These are phyloP conservation scores for Notoglanidium macrostoma DNA, from an alignment of 2,797 vertebrate species.

Conservation along the genomic window DNA sequence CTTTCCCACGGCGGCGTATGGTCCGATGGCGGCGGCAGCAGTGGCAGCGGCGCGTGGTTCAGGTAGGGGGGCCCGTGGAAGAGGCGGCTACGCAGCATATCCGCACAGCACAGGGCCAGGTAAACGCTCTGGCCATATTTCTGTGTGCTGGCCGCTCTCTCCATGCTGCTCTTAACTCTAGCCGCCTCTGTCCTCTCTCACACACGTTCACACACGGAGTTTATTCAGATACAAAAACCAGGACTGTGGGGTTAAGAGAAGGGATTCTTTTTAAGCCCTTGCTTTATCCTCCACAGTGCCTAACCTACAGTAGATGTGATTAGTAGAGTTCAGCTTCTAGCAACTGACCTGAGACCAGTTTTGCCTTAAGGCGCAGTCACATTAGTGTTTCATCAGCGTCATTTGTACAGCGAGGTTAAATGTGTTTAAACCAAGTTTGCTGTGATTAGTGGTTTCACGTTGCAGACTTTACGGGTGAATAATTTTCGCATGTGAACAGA, in stretches of 20 bases:
- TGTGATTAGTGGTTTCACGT: background rate
- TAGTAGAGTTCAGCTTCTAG: slow-evolving; percentile 43
- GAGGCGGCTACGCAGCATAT: slow-evolving; percentile 78
- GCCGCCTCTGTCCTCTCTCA: slow-evolving; percentile 55
- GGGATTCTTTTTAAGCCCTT: slow-evolving; percentile 11
- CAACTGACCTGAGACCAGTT: slow-evolving; percentile 44
- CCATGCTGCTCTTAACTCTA: slow-evolving; percentile 59
- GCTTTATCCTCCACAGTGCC: slow-evolving; percentile 40
- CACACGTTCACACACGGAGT: slow-evolving; percentile 18
- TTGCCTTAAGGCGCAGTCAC: slow-evolving; percentile 6
- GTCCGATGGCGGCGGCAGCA: slow-evolving; percentile 87
- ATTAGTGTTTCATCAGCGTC: background rate
- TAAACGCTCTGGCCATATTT: slow-evolving; percentile 81
- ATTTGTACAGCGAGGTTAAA: background rate
- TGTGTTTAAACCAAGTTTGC: background rate
- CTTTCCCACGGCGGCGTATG: slow-evolving; percentile 85
- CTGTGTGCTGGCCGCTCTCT: slow-evolving; percentile 82
- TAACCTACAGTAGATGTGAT: slow-evolving; percentile 44
- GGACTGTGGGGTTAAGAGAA: slow-evolving; percentile 44
- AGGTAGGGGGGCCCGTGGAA: slow-evolving; percentile 86
- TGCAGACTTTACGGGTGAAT: background rate
- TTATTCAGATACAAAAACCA: slow-evolving; percentile 22
- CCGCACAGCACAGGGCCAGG: slow-evolving; percentile 82
- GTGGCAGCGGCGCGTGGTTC: slow-evolving; percentile 88
- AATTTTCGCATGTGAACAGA: background rate